Conservation (phyloP, 35 echinoderm and acorn worm species). For the Anneissia japonica region DNA sequence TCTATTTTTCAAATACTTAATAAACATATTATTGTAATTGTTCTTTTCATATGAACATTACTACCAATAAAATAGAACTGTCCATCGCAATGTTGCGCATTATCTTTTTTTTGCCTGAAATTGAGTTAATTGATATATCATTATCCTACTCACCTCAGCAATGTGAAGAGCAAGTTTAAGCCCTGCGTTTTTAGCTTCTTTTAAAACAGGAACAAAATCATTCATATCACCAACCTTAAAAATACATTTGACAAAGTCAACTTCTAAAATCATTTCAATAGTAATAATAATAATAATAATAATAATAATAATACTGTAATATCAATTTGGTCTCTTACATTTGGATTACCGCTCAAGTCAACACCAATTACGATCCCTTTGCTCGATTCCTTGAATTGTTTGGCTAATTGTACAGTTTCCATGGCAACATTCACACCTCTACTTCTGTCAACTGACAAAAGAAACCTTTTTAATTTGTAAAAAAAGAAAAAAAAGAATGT, state of each 20-base stretch:
- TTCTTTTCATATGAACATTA: too few relatives aligned
- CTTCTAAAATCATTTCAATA: too few relatives aligned
- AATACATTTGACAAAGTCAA: constrained; percentile 2
- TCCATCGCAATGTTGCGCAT: too few relatives aligned
- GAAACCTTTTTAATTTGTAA: too few relatives aligned
- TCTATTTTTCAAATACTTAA: too few relatives aligned
- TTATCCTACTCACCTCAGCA: constrained; percentile 71
- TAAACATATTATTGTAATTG: too few relatives aligned
- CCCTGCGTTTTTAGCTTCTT: constrained; percentile 53
- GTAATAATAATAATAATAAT: background rate
- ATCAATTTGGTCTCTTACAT: constrained; percentile 29
- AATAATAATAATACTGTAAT: background rate
- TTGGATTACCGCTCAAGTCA: constrained; percentile 90
- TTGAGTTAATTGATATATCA: background rate
- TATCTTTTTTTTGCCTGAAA: background rate
- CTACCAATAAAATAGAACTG: too few relatives aligned
- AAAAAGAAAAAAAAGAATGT: too few relatives aligned
- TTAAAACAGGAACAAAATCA: constrained; percentile 51
- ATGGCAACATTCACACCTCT: constrained; percentile 37
- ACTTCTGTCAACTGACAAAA: constrained; percentile 79
- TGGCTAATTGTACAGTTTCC: constrained; percentile 62
- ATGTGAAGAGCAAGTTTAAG: constrained; percentile 67
- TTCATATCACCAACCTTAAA: constrained; percentile 55
- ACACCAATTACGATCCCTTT: constrained; percentile 62
- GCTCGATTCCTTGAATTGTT: constrained; percentile 38